Evolutionary conservation across 30 jellyfish, hydroid and myxozoan species (phyloP).

Genomic region (Hydractinia symbiolongicarpus): DNA sequence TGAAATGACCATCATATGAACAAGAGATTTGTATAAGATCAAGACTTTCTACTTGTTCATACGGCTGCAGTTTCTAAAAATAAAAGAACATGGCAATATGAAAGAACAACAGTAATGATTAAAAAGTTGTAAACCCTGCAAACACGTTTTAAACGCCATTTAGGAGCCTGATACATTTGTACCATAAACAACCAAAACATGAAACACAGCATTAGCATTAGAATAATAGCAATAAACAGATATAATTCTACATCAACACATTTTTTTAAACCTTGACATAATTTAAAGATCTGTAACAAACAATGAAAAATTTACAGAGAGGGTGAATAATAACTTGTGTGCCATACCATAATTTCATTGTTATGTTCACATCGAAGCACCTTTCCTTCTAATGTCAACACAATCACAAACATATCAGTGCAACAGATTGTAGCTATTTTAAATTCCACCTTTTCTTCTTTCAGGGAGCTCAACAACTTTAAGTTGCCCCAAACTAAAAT

Average conservation of each 20-base stretch:
- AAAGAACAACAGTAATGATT: conserved; percentile 28
- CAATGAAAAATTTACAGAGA: too few relatives aligned
- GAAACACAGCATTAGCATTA: too few relatives aligned
- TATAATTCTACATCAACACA: too few relatives aligned
- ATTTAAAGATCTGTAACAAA: too few relatives aligned
- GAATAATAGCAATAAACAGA: too few relatives aligned
- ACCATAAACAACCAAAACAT: too few relatives aligned
- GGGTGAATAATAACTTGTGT: too few relatives aligned
- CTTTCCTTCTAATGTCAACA: conserved; percentile 60
- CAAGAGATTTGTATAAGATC: conserved; percentile 24
- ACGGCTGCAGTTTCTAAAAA: conserved; percentile 32
- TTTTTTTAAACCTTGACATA: too few relatives aligned
- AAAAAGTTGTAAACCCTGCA: background rate
- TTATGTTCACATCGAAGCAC: conserved; percentile 45
- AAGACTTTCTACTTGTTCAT: conserved; percentile 15
- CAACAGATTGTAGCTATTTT: conserved; percentile 59
- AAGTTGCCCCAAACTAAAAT: conserved; percentile 43
- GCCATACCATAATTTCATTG: conserved; percentile 54
- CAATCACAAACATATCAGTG: conserved; percentile 49
- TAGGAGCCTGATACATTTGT: too few relatives aligned
- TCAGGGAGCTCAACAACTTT: conserved; percentile 27
- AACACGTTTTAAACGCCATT: too few relatives aligned
- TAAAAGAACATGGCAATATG: conserved; percentile 26
- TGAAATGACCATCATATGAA: conserved; percentile 67
- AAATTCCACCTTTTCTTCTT: conserved; percentile 43